Evolutionary conservation across 2,113 vertebrate genomes (phyloP), one percentile per base, ranked within the genome.

Genomic region (Aspiorhynchus laticeps): DNA sequence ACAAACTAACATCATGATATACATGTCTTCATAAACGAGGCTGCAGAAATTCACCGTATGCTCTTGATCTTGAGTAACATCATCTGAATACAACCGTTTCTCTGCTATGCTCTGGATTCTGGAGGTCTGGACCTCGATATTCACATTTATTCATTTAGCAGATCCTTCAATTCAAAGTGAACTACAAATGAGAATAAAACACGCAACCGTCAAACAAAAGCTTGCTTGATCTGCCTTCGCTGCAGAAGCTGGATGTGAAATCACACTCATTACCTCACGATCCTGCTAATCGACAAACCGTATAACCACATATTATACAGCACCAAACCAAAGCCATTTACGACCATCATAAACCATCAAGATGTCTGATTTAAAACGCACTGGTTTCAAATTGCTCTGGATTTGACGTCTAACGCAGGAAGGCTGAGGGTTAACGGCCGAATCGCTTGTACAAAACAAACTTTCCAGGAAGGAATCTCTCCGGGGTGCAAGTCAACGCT

Each of bases 381-480:
- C 24, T 15, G 33, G 28, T 33, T 78, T 51, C 8, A 2, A 8
- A 77, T 31, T 77, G 46, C 77, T 79, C 19, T 51, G 9, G 6
- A 59, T 80, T 15, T 80, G 2, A 14, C 2, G 77, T 24, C 17
- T 1, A 1, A 36, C 28, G 21, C 24, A 36, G 56, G 74, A 77
- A 61, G 38, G 41, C 10, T 36, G 6, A 61, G 43, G 75, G 75
- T 79, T 48, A 78, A 61, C 10, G 28, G 43, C 21, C 9, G 26
- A 69, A 78, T 10, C 38, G 17, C n/a, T 41, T 2, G 12, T 0
- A 3, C 51, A 53, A 53, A 85, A 51, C 41, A 67, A 78, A 79
- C 84, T 80, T 36, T 41, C 51, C 78, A 59, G 53, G 53, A 53
- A 85, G 83, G 26, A 76, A 59, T 59, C 61, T 43, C 84, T 85